A percentile compares a stretch with the other conserved stretches of the same genome.
These are phyloP conservation scores for Ptychadena robeensis DNA, from an alignment of 2,797 vertebrate genomes.

Conservation along the genomic window DNA sequence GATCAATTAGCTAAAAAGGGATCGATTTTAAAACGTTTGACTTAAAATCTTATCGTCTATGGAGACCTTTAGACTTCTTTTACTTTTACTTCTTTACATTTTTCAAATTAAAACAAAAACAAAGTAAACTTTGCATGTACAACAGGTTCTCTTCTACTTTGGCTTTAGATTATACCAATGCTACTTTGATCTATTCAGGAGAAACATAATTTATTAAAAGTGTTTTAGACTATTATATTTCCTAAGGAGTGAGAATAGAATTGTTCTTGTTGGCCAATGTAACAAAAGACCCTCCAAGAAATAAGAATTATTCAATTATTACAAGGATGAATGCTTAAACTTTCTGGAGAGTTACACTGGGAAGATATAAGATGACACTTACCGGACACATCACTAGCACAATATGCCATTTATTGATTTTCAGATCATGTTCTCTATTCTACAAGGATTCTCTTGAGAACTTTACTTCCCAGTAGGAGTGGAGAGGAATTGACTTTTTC, in stretches of 20 bases:
- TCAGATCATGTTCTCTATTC: conserved; percentile 79
- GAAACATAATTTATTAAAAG: conserved; percentile 57
- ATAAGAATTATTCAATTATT: conserved; percentile 75
- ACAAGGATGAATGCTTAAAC: conserved; percentile 76
- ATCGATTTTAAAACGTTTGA: too few species aligned
- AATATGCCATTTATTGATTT: conserved; percentile 79
- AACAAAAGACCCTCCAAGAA: conserved; percentile 71
- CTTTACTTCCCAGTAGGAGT: conserved; percentile 76
- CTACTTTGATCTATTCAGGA: conserved; percentile 51
- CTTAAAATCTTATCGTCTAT: too few species aligned
- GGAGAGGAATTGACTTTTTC: conserved; percentile 74
- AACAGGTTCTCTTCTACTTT: neutral
- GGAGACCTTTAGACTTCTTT: too few species aligned
- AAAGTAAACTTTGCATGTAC: neutral
- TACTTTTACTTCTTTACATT: too few species aligned
- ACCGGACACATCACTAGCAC: conserved; percentile 76
- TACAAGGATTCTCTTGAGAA: conserved; percentile 77
- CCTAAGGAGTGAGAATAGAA: conserved; percentile 58
- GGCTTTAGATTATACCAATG: conserved; percentile 47
- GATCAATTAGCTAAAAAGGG: too few species aligned
- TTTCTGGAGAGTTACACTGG: conserved; percentile 74
- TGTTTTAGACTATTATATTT: conserved; percentile 61
- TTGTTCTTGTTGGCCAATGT: conserved; percentile 67
- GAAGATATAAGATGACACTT: conserved; percentile 80
- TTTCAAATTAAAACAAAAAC: too few species aligned